A percentile compares a stretch with the other conserved stretches of the same genome.
phyloP scores from a whole-genome alignment of 23 tunicate genomes.

The Halocynthia roretzi region DNA sequence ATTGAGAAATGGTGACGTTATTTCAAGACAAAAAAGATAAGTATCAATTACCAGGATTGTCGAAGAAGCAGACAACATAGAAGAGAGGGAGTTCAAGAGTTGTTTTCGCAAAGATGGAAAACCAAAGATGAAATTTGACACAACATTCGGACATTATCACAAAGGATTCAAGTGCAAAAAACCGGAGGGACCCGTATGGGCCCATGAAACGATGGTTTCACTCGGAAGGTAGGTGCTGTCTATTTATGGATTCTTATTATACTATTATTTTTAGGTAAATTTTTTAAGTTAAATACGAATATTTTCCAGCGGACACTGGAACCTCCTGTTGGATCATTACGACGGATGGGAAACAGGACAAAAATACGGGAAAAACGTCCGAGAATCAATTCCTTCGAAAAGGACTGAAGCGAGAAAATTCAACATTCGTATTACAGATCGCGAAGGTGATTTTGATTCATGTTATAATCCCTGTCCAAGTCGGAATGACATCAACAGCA shows the following conservation, averaged over 20 bases:
- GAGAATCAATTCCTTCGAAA: neutral
- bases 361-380: neutral
- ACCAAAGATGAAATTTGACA: conserved; percentile 27
- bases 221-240: conserved; percentile 57
- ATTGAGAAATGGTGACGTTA: too few relatives aligned
- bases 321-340: conserved; percentile 52
- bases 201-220: conserved; percentile 54
- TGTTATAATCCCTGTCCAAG: too few relatives aligned
- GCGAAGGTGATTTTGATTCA: conserved; percentile 3
- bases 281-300: neutral
- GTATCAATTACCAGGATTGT: conserved; percentile 5
- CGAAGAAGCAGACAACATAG: conserved; percentile 25
- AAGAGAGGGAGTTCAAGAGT: conserved; percentile 23
- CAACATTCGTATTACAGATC: conserved; percentile 18
- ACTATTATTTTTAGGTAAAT: neutral
- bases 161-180: conserved; percentile 23
- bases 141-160: conserved; percentile 8
- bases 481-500: too few relatives aligned
- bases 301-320: conserved; percentile 65
- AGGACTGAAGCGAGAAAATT: conserved; percentile 9
- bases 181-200: conserved; percentile 60
- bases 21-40: too few relatives aligned
- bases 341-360: conserved; percentile 44
- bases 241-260: neutral
- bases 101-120: conserved; percentile 37